Conservation (phyloP, 2,888 invertebrate species). For the Phorcus lineatus region DNA sequence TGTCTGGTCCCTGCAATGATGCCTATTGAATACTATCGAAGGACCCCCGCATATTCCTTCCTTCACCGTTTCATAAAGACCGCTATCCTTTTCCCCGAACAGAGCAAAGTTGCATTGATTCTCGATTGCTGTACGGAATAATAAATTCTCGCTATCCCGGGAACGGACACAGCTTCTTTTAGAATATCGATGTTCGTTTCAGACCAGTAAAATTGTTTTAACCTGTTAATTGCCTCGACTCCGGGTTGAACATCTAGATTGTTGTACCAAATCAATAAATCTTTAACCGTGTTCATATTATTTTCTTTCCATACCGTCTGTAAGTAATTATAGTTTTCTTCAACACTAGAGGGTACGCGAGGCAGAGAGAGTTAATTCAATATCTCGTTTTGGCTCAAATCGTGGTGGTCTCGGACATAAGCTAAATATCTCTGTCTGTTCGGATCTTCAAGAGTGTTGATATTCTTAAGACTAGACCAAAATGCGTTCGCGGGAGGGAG, state of each 20-base stretch:
- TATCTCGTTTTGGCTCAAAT: not conserved
- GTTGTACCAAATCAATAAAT: not conserved
- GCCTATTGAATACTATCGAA: not conserved
- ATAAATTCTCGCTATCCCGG: not conserved
- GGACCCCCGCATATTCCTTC: not conserved
- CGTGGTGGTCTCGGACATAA: not conserved
- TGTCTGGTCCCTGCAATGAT: not conserved
- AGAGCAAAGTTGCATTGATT: not conserved
- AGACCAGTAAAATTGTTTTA: not conserved
- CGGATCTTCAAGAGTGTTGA: not conserved
- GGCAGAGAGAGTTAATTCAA: not conserved
- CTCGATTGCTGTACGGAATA: not conserved
- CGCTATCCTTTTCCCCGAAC: not conserved
- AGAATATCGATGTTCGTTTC: slow-evolving; percentile 5
- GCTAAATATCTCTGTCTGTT: not conserved
- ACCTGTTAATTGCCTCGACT: not conserved
- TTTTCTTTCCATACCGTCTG: not conserved
- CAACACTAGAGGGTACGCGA: not conserved
- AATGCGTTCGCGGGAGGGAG: not conserved
- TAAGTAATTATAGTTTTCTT: not conserved
- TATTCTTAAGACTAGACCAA: not conserved
- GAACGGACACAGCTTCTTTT: not conserved
- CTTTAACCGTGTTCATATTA: not conserved
- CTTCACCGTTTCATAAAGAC: not conserved
- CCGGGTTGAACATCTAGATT: not conserved